phyloP scores from a whole-genome alignment of 2,888 invertebrate genomes.

The Limnephilus rhombicus region DNA sequence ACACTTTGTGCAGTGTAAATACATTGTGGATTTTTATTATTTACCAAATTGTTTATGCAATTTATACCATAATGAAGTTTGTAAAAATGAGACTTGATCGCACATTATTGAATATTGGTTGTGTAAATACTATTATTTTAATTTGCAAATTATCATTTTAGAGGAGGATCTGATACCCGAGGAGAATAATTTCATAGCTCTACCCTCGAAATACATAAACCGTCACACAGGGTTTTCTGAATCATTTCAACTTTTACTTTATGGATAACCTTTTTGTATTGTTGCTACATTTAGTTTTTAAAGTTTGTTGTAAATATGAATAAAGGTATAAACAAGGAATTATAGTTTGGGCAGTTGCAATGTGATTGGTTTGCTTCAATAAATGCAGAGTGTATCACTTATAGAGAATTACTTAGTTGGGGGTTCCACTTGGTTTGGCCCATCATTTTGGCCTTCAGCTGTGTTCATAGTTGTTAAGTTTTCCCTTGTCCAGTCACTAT shows the following conservation, averaged over 20 bases:
- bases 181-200: constrained; percentile 22
- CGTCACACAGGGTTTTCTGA: not conserved
- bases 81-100: constrained; percentile 49
- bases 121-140: constrained; percentile 37
- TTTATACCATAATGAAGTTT: constrained; percentile 32
- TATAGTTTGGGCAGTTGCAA: constrained; percentile 12
- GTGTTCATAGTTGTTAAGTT: constrained; percentile 61
- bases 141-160: constrained; percentile 52
- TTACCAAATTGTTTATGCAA: constrained; percentile 42
- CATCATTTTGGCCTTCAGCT: constrained; percentile 54
- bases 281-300: not conserved
- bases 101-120: constrained; percentile 51
- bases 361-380: constrained; percentile 8
- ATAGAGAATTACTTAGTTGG: not conserved
- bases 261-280: not conserved
- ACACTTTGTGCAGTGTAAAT: not conserved
- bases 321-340: not conserved
- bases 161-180: not conserved
- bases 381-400: not conserved
- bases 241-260: not conserved
- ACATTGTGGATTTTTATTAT: not conserved
- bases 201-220: not conserved
- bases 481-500: constrained; percentile 21
- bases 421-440: not conserved
- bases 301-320: constrained; percentile 20